These are phyloP conservation scores for Aphelenchoides besseyi DNA, from an alignment of 1,140 invertebrate genomes.

Conservation along the genomic window DNA sequence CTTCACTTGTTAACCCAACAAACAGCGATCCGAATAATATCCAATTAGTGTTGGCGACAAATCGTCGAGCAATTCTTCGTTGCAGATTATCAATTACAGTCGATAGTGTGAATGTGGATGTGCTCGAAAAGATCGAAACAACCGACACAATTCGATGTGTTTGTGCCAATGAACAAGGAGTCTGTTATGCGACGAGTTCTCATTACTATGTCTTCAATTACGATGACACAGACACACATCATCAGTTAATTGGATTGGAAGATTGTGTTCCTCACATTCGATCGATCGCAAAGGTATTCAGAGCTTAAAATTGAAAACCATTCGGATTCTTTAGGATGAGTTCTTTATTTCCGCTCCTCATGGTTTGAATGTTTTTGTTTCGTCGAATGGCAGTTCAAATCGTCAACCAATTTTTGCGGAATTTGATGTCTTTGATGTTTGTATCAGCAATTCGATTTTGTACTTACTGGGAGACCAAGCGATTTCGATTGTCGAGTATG, in stretches of 20 bases:
- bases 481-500: background rate
- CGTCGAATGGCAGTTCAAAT: background rate
- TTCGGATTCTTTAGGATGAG: background rate
- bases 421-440: background rate
- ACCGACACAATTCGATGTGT: background rate
- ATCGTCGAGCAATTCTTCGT: background rate
- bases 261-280: background rate
- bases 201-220: background rate
- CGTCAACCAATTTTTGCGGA: background rate
- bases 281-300: background rate
- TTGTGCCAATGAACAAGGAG: background rate
- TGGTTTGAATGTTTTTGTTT: background rate
- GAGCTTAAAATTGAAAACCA: background rate
- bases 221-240: background rate
- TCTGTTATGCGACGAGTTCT: background rate
- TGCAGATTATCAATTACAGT: background rate
- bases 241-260: background rate
- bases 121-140: background rate
- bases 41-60: background rate
- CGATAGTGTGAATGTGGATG: background rate
- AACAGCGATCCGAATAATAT: background rate
- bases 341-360: background rate
- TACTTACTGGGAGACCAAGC: background rate
- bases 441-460: background rate
- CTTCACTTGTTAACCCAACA: background rate